Evolutionary conservation across 1,140 invertebrate genomes (phyloP), one percentile per base, ranked within the genome.

Genomic region (Diabrotica virgifera): DNA sequence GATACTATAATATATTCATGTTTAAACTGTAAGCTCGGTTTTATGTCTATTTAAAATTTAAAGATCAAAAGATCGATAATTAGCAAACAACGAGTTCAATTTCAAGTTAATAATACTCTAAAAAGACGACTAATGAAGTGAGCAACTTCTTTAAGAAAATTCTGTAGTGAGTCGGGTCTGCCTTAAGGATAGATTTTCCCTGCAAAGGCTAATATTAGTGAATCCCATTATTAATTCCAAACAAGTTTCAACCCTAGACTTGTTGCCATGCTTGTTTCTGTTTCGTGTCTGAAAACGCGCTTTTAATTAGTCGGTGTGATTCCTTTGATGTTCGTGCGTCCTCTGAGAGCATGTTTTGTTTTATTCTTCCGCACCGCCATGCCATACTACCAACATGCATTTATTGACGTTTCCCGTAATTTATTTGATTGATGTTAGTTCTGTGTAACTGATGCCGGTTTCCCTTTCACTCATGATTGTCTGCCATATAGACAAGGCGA

Each of bases 241-340:
- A 46, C 40, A 46, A 46, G 40, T 46, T 46, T n/a, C 40, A 46
- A 5, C 40, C 40, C 40, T n/a, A 46, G 8, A 46, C n/a, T 46
- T 46, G 40, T 46, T 46, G 8, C 40, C 40, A 46, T n/a, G 40
- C 8, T 46, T 46, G n/a, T 46, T 8, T 46, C n/a, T 46, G 40
- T 46, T 46, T 46, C 40, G 2, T 10, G 40, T 46, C 40, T 46
- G 40, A 46, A 46, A 46, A 46, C n/a, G 8, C 40, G 40, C 40
- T 46, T 46, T 46, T 46, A 46, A 46, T 46, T 46, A 46, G 40
- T 46, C 40, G 40, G 40, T 46, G 40, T 46, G 40, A 46, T 46
- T 46, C 40, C 40, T 46, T 46, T 46, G 40, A 46, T 46, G 40
- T 46, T 46, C 8, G n/a, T n/a, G 40, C 40, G 40, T n/a, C 40